A percentile compares a stretch with the other conserved stretches of the same genome.
Conservation (phyloP, 1,140 invertebrate genomes). For the Scaptomyza pallida region DNA sequence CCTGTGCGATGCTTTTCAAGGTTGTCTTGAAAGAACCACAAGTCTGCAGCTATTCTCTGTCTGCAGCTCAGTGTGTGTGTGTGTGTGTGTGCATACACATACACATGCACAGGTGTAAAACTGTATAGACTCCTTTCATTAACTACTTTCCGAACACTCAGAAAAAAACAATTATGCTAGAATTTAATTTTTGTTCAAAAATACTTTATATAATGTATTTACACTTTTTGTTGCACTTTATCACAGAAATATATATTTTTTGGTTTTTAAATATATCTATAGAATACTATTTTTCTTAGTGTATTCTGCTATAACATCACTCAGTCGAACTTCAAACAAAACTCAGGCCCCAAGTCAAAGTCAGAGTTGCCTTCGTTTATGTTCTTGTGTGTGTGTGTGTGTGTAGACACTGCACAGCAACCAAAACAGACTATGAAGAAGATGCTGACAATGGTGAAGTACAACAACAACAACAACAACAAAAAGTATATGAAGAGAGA, state of each 20-base stretch:
- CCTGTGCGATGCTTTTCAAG: constrained; percentile 71
- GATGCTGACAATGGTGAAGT: constrained; percentile 29
- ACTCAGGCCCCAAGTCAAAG: constrained; percentile 39
- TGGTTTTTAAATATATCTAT: too few species aligned
- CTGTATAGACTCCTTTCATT: constrained; percentile 67
- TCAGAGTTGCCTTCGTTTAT: constrained; percentile 18
- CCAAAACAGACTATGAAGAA: constrained; percentile 10
- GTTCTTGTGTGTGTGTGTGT: constrained; percentile 14
- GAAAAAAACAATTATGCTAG: constrained; percentile 36
- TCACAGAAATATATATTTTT: too few species aligned
- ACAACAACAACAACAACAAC: too few species aligned
- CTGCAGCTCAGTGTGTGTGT: background rate
- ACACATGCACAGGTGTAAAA: constrained; percentile 20
- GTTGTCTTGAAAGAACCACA: constrained; percentile 62
- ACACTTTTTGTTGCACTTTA: too few species aligned
- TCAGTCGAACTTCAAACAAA: constrained; percentile 72
- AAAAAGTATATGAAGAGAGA: background rate
- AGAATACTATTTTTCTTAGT: background rate
- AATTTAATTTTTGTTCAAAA: too few species aligned
- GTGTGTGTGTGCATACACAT: background rate
- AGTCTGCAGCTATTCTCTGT: constrained; percentile 9
- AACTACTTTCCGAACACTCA: constrained; percentile 54
- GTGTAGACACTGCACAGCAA: too few species aligned
- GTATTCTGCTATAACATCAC: constrained; percentile 39
- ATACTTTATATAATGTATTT: too few species aligned